A percentile compares a stretch with the other conserved stretches of the same genome.
Conservation (phyloP, 2,113 vertebrate genomes). For the Rostratula benghalensis region DNA sequence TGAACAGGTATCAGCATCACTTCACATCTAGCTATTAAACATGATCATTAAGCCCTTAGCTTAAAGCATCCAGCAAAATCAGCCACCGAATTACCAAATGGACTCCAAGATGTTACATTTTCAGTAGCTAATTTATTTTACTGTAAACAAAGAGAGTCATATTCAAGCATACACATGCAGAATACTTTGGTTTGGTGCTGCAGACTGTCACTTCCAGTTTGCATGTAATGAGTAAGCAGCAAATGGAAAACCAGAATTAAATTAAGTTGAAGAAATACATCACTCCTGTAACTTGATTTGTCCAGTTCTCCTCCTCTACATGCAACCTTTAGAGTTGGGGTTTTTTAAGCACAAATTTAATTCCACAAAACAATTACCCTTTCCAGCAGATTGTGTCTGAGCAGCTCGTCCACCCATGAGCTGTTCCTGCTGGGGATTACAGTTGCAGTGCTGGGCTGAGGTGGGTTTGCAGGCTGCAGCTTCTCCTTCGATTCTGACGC, state of each 20-base stretch:
- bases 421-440: background rate
- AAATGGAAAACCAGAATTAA: background rate
- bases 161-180: background rate
- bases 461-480: background rate
- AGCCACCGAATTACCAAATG: background rate
- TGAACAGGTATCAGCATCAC: background rate
- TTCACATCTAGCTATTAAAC: background rate
- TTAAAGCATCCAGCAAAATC: background rate
- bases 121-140: background rate
- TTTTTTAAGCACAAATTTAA: background rate
- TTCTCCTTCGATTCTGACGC: background rate
- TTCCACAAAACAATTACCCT: slow-evolving; percentile 28
- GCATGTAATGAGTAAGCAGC: background rate
- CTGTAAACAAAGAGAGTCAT: background rate
- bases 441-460: background rate
- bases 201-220: background rate
- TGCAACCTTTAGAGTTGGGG: background rate
- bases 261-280: slow-evolving; percentile 23
- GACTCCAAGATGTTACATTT: background rate
- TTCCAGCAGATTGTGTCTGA: background rate
- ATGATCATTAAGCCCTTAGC: background rate
- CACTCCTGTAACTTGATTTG: slow-evolving; percentile 22
- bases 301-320: background rate
- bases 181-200: background rate
- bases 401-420: background rate